These are phyloP conservation scores for Lonchura striata DNA, from an alignment of 2,113 vertebrate genomes.

Conservation along the genomic window DNA sequence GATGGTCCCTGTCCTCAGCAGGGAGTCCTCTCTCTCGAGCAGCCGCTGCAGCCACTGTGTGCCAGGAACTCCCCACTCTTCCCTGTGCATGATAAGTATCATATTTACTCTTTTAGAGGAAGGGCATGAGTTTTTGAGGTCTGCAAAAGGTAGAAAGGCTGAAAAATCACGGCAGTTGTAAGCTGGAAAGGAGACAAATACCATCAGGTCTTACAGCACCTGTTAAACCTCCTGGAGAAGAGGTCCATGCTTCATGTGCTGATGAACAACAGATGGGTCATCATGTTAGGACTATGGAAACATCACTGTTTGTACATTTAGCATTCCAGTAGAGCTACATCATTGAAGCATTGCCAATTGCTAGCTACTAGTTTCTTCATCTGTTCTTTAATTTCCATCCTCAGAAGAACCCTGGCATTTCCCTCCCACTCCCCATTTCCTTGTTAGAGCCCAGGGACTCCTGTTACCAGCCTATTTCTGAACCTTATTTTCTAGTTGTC, in stretches of 20 bases:
- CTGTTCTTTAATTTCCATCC: neutral
- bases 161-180: neutral
- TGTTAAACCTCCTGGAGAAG: neutral
- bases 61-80: fast-evolving
- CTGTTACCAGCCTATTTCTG: neutral
- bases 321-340: neutral
- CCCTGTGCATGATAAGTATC: fast-evolving
- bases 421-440: neutral
- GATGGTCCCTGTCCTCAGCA: fast-evolving
- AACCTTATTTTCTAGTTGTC: neutral
- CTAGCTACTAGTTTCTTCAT: neutral
- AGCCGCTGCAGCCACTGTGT: neutral
- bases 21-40: fast-evolving
- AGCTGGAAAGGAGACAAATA: neutral
- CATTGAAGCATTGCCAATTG: neutral
- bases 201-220: neutral
- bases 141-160: neutral
- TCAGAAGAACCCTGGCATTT: neutral
- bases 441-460: neutral
- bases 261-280: neutral
- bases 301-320: neutral
- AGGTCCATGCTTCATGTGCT: neutral
- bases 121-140: fast-evolving
- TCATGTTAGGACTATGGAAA: neutral
- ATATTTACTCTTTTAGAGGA: neutral